Base-by-base conservation (phyloP, 2,888 invertebrate species). In the Leptarthrus brevirostris region DNA sequence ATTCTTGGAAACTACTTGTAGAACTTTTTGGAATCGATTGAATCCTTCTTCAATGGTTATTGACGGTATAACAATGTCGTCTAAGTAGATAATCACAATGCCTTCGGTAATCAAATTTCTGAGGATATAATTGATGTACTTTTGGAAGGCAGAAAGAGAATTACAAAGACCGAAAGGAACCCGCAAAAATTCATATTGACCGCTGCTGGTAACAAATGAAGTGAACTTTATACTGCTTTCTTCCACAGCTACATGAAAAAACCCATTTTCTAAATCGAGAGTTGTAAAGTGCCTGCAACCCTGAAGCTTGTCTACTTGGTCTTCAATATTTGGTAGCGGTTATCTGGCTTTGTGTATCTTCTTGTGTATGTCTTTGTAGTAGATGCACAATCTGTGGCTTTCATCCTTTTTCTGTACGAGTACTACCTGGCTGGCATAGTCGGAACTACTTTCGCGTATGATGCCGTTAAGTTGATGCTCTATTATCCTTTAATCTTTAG, bases 131-230 rank as follows among this genome's bases (percentile, higher is more conserved):
- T 77, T 77, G 8, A 79, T 72, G 22, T 73, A 72, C 8, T 76
- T 72, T 36, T 79, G 78, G 70, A 80, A 80, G 0, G 78, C 76
- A 0, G 76, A 52, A 10, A 79, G 78, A 0, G 78, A 79, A 53
- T 80, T 80, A 18, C 75, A 75, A 3, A 83, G 69, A 2, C 83
- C 84, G 78, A 85, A 85, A 0, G 83, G 83, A 47, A 79, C 36
- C 14, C 76, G 47, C 0, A 49, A 58, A 71, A 79, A 80, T 54
- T 81, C 79, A 14, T 76, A 80, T 14, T 79, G 78, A 3, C 79
- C 79, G 5, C 77, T 77, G 0, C 77, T 78, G 4, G 79, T 79
- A 1, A 79, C 75, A 64, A 81, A 81, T 1, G 80, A 78, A 2
- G 80, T 81, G 20, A 77, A 77, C 36, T 77, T 77, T 18, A 52